phyloP scores from a whole-genome alignment of 2,797 vertebrate genomes.

The Chaunax sp. region DNA sequence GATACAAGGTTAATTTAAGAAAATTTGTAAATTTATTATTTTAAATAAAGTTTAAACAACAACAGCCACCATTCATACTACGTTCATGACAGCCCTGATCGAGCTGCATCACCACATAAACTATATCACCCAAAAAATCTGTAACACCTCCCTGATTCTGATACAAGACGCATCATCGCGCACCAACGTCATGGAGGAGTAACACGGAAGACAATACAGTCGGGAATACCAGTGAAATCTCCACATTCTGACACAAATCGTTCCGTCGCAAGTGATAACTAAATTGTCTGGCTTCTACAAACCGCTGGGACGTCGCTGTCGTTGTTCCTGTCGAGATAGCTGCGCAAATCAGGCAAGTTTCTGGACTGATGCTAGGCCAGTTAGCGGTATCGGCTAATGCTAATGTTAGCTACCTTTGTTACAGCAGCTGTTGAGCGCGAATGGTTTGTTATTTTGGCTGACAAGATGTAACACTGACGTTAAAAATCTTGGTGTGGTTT shows the following conservation, averaged over 20 bases:
- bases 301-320: not conserved
- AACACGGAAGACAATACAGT: not conserved
- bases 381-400: conserved; percentile 9
- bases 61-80: too few relatives aligned
- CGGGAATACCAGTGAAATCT: conserved; percentile 18
- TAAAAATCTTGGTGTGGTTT: not conserved
- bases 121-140: conserved; percentile 5
- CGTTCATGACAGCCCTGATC: too few relatives aligned
- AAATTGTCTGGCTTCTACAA: not conserved
- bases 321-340: conserved; percentile 22
- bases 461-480: fast-evolving
- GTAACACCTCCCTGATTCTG: not conserved
- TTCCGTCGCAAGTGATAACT: not conserved
- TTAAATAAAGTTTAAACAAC: too few relatives aligned
- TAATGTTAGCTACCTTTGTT: conserved; percentile 16
- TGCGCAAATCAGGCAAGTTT: conserved; percentile 41
- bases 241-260: not conserved
- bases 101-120: not conserved
- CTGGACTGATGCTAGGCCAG: not conserved
- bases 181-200: conserved; percentile 57
- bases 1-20: too few relatives aligned
- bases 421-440: not conserved
- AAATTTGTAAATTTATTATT: too few relatives aligned
- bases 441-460: not conserved
- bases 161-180: conserved; percentile 9